phyloP scores from a whole-genome alignment of 2,797 vertebrate species.

The Notolepis coatsorum region DNA sequence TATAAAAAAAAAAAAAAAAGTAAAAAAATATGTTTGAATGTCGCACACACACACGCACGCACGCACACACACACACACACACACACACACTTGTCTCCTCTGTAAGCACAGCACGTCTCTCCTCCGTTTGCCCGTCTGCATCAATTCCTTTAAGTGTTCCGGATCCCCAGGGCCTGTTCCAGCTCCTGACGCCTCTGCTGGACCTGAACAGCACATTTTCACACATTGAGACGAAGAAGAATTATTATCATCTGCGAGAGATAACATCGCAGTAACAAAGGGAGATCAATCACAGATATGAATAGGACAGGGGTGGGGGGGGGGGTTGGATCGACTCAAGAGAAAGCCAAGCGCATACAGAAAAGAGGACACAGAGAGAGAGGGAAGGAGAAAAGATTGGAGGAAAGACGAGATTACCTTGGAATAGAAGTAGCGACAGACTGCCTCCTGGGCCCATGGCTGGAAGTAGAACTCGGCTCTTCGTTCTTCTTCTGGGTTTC shows the following conservation, averaged over 20 bases:
- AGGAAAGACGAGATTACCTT: conserved; percentile 83
- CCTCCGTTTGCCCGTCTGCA: conserved; percentile 1
- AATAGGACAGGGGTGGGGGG: background rate
- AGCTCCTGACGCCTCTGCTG: conserved; percentile 97
- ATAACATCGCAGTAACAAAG: background rate
- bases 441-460: conserved; percentile 98
- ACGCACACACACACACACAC: conserved; percentile 15
- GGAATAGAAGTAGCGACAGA: conserved; percentile 98
- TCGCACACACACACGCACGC: conserved; percentile 4
- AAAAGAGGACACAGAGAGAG: background rate
- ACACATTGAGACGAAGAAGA: conserved; percentile 15
- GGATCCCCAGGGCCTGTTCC: conserved; percentile 97
- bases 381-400: background rate
- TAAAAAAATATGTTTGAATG: conserved; percentile 47
- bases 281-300: background rate
- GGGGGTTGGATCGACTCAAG: background rate
- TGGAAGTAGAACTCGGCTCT: conserved; percentile 99
- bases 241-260: conserved; percentile 10
- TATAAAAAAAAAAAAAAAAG: too few species aligned
- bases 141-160: conserved; percentile 90
- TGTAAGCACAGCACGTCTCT: conserved; percentile 18
- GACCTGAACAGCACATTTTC: conserved; percentile 82
- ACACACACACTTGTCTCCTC: conserved; percentile 17
- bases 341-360: background rate
- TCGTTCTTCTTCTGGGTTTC: conserved; percentile 97